These are phyloP conservation scores for Dreissena polymorpha DNA, from an alignment of 1,140 invertebrate genomes.

Conservation along the genomic window DNA sequence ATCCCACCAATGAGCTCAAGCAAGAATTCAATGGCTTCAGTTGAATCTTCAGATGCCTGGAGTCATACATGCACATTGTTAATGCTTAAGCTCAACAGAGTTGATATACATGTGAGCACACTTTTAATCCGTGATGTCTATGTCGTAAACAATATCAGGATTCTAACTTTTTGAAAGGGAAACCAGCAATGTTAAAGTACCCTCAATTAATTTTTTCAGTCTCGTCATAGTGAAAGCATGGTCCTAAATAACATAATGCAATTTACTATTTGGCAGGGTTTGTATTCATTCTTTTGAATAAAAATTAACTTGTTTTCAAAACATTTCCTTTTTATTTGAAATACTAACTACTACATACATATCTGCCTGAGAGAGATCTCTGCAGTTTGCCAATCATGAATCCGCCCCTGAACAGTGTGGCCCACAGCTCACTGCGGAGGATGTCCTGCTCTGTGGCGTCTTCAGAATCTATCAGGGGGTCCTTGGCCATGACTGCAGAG, in stretches of 20 bases:
- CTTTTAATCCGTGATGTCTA: too few species aligned
- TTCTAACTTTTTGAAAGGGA: too few species aligned
- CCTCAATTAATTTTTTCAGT: too few species aligned
- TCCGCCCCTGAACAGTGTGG: slow-evolving; percentile 76
- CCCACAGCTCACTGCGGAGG: slow-evolving; percentile 77
- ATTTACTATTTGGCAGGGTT: too few species aligned
- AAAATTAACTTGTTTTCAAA: too few species aligned
- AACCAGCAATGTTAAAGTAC: too few species aligned
- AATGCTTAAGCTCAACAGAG: background rate
- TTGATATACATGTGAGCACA: too few species aligned
- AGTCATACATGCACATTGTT: background rate
- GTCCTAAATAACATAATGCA: too few species aligned
- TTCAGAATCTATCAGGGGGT: slow-evolving; percentile 54
- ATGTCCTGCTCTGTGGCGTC: slow-evolving; percentile 71
- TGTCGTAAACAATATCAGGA: too few species aligned
- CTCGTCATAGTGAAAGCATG: too few species aligned
- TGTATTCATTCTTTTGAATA: too few species aligned
- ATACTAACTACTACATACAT: slow-evolving; percentile 60
- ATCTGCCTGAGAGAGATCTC: slow-evolving; percentile 76
- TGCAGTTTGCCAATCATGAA: slow-evolving; percentile 76
- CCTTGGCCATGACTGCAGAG: slow-evolving; percentile 61
- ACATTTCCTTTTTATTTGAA: too few species aligned
- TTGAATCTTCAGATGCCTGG: slow-evolving; percentile 62
- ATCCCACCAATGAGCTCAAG: slow-evolving; percentile 56
- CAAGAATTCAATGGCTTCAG: slow-evolving; percentile 59